Evolutionary conservation across 2,888 invertebrate species (phyloP), one percentile per base, ranked within the genome.

Genomic region (Plagodis dolabraria): DNA sequence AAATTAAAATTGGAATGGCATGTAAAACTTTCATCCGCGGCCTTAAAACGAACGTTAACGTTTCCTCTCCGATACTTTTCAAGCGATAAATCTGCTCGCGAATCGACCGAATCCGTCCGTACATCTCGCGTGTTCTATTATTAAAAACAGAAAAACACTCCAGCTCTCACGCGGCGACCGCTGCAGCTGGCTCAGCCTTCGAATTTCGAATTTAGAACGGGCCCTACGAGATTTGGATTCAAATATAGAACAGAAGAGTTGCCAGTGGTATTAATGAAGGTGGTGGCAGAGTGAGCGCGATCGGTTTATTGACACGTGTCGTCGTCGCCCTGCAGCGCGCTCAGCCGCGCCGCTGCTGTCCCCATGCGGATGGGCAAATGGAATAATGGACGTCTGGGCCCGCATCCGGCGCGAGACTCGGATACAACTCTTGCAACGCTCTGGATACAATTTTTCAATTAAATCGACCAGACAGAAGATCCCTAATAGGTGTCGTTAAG

Each of bases 381-480:
- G 92, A 82, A 92, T 92, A 92, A 92, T 92, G 86, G 91, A 74
- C 88, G 92, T 92, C 92, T 92, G 92, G 86, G 91, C 92, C 92
- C 92, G 92, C 92, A 92, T 92, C 92, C 92, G 92, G 85, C 88
- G 83, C 87, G 83, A 81, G 82, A 86, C 80, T 88, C 89, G 89
- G 90, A 89, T 89, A 87, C 91, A 83, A 88, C 90, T 89, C 91
- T 87, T 87, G 90, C 89, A 89, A 79, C 86, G 87, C 86, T 83
- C 87, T 87, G 85, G 87, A 89, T 91, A 92, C 92, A 92, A 92
- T 92, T 92, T 92, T 92, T 92, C 92, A 92, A 92, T 92, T 92
- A 92, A 89, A 90, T 84, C 86, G 84, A 86, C 89, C 90, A 90
- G 92, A 92, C 92, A 88, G 84, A 90, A 89, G 89, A 90, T 89